These are phyloP conservation scores for Agonum fuliginosum DNA, from an alignment of 2,888 invertebrate genomes.

Conservation along the genomic window DNA sequence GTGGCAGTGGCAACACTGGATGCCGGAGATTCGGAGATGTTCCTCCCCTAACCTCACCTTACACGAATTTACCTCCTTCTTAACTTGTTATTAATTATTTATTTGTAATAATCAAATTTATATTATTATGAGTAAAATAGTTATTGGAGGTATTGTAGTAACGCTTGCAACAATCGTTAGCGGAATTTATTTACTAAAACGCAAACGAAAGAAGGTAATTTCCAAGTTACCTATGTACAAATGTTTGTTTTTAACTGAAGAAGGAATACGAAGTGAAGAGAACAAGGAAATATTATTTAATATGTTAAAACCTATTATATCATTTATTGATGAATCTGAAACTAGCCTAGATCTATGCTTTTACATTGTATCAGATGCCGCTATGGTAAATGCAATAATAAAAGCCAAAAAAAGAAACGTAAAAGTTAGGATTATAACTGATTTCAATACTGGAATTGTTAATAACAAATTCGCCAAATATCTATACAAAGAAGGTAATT, in stretches of 20 bases:
- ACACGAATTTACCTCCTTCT: too few species aligned
- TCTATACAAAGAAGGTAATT: conserved; percentile 51
- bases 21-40: too few species aligned
- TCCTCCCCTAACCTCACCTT: too few species aligned
- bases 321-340: conserved; percentile 40
- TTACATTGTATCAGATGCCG: conserved; percentile 40
- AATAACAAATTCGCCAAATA: conserved; percentile 45
- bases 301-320: conserved; percentile 29
- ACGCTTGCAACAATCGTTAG: neutral
- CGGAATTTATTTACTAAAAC: conserved; percentile 8
- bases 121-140: too few species aligned
- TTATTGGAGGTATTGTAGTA: too few species aligned
- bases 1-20: too few species aligned
- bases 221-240: conserved; percentile 1
- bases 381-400: conserved; percentile 30
- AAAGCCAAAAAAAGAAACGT: conserved; percentile 46
- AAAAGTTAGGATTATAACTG: conserved; percentile 38
- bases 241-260: conserved; percentile 25
- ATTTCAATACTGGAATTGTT: conserved; percentile 37
- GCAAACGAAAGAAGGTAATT: neutral
- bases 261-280: conserved; percentile 13
- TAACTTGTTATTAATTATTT: too few species aligned
- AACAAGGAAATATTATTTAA: neutral
- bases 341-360: conserved; percentile 44
- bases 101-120: too few species aligned